Base-by-base conservation (phyloP, 2,797 vertebrate species). In the Pygocentrus nattereri region DNA sequence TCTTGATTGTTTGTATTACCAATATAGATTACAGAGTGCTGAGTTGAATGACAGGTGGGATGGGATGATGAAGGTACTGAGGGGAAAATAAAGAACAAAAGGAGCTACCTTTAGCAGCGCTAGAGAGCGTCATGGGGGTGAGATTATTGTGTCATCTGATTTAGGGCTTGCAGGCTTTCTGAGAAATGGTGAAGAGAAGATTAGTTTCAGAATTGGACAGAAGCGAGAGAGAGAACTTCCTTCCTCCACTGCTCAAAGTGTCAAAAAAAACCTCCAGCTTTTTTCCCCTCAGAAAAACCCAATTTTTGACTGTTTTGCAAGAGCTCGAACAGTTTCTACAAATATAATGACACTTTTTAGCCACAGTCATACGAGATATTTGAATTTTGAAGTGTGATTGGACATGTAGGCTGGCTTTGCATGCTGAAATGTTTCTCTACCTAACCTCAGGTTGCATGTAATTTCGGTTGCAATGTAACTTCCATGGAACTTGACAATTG, bases 121-220 rank as follows among this genome's bases (percentile, higher is more conserved):
- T 91, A 92, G 85, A 91, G 90, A 91, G 85, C 78, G 84, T 90
- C 88, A 87, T 86, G 89, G 87, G 84, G 89, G 87, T 92, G 88
- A 92, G 88, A 90, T 88, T 91, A 94, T 79, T 88, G 90, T 86
- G 88, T 92, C 93, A 89, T 94, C 91, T 91, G 93, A 92, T 93
- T 92, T 93, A 93, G 91, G 90, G 90, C 90, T 91, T 54, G 90
- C 91, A 94, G 94, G 93, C 92, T 95, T 95, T 95, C 94, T 95
- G 92, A 93, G 92, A 90, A 93, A 93, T 76, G 82, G 87, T 90
- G 86, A 81, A 90, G 89, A 91, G 91, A 87, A 90, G 88, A 89
- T 89, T 93, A 84, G 93, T 81, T 70, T 85, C 74, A 23, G 80
- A 74, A 88, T 82, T 72, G 2, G 18, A 25, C 47, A 77, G n/a